Conservation (phyloP, 1,140 invertebrate species). For the Paramacrobiotus metropolitanus region DNA sequence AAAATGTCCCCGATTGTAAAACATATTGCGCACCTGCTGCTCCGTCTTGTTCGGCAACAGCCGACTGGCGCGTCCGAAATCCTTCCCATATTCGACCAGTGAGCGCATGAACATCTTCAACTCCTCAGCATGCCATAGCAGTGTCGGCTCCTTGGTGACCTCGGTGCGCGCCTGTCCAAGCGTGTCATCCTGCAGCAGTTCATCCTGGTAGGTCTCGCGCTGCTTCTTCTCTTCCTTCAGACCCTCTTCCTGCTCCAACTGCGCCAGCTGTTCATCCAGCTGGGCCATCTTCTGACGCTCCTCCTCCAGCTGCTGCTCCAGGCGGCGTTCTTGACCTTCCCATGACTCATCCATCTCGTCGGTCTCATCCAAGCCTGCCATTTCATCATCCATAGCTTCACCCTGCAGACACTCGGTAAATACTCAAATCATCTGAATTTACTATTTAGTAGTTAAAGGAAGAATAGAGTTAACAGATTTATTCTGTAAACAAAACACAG, state of each 20-base stretch:
- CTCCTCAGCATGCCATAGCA: not conserved
- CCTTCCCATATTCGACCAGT: not conserved
- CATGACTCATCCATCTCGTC: too few species aligned
- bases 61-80: not conserved
- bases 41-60: not conserved
- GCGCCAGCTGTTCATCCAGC: too few species aligned
- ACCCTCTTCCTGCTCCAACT: not conserved
- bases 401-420: too few species aligned
- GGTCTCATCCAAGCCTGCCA: too few species aligned
- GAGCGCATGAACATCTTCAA: not conserved
- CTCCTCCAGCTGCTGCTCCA: too few species aligned
- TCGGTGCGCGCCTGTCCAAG: not conserved
- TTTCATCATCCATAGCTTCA: too few species aligned
- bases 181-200: not conserved
- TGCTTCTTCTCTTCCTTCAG: not conserved
- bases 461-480: too few species aligned
- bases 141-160: not conserved
- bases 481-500: too few species aligned
- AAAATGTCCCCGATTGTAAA: not conserved
- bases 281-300: too few species aligned
- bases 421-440: too few species aligned
- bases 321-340: too few species aligned
- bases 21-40: conserved; percentile 1
- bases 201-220: not conserved
- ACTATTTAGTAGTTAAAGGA: too few species aligned